Evolutionary conservation across 2,888 invertebrate genomes (phyloP).

Genomic region (Oxyteleia sp.): DNA sequence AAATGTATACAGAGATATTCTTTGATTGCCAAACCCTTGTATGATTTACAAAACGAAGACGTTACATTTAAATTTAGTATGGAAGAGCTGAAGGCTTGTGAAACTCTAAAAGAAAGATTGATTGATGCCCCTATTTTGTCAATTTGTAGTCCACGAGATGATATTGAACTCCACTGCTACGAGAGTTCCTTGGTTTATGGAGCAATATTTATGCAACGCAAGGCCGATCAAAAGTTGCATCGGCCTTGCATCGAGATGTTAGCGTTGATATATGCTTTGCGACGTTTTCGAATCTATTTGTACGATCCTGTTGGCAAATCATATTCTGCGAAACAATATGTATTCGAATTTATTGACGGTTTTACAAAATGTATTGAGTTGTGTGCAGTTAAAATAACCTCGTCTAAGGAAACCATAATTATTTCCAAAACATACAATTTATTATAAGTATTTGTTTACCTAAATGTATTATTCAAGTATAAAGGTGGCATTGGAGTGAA

Average conservation of each 20-base stretch:
- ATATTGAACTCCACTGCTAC: conserved; percentile 84
- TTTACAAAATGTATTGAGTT: conserved; percentile 3
- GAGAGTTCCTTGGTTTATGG: conserved; percentile 81
- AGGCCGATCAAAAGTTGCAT: conserved; percentile 77
- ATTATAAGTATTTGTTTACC: too few species aligned
- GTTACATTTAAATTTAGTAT: conserved; percentile 75
- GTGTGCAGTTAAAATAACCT: conserved; percentile 23
- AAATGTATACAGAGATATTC: conserved; percentile 76
- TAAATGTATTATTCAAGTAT: too few species aligned
- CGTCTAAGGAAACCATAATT: conserved; percentile 34
- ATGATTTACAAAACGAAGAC: conserved; percentile 74
- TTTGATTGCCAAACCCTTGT: conserved; percentile 79
- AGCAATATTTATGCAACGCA: conserved; percentile 80
- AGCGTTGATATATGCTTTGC: conserved; percentile 74
- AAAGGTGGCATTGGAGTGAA: too few species aligned
- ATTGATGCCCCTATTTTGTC: conserved; percentile 76
- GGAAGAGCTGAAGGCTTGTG: conserved; percentile 75
- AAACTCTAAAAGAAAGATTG: conserved; percentile 73
- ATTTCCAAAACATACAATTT: too few species aligned
- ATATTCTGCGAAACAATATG: not conserved
- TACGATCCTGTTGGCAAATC: conserved; percentile 7
- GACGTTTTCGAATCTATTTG: conserved; percentile 78
- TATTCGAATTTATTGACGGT: not conserved
- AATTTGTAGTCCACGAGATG: conserved; percentile 79
- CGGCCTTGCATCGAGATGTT: conserved; percentile 80